Conservation (phyloP, 1,140 invertebrate species). For the Rhagoletis pomonella region DNA sequence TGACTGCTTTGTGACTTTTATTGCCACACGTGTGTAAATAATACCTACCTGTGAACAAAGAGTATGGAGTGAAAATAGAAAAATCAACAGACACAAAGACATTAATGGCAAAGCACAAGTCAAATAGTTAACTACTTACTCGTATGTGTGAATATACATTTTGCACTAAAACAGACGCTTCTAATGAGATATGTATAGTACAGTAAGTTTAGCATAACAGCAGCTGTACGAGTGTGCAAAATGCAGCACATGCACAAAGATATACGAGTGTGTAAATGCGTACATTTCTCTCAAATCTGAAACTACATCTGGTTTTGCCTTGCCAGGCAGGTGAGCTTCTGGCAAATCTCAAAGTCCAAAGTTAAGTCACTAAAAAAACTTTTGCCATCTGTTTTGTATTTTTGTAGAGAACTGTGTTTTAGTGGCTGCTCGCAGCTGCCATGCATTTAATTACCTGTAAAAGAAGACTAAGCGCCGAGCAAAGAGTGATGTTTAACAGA, state of each 20-base stretch:
- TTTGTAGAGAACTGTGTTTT: neutral
- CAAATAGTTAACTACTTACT: conserved; percentile 10
- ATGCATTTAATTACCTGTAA: neutral
- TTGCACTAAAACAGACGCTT: neutral
- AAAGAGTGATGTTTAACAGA: neutral
- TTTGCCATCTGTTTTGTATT: neutral
- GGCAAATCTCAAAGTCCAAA: conserved; percentile 3
- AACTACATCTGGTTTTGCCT: neutral
- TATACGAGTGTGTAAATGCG: neutral
- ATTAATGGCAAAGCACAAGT: neutral
- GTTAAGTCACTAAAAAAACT: conserved; percentile 7
- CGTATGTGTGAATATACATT: neutral
- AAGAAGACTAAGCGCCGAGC: too few relatives aligned
- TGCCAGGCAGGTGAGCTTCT: neutral
- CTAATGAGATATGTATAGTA: neutral
- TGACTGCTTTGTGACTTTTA: conserved; percentile 43
- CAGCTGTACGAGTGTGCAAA: conserved; percentile 10
- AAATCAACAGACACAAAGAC: neutral
- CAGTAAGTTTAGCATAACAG: conserved; percentile 4
- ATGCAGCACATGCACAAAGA: neutral
- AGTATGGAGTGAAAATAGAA: neutral
- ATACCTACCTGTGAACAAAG: conserved; percentile 42
- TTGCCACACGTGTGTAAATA: conserved; percentile 43
- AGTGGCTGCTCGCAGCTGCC: neutral
- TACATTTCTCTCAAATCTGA: too few relatives aligned